Conservation (phyloP, 2,888 invertebrate species). For the Drosophila trichaetosa region DNA sequence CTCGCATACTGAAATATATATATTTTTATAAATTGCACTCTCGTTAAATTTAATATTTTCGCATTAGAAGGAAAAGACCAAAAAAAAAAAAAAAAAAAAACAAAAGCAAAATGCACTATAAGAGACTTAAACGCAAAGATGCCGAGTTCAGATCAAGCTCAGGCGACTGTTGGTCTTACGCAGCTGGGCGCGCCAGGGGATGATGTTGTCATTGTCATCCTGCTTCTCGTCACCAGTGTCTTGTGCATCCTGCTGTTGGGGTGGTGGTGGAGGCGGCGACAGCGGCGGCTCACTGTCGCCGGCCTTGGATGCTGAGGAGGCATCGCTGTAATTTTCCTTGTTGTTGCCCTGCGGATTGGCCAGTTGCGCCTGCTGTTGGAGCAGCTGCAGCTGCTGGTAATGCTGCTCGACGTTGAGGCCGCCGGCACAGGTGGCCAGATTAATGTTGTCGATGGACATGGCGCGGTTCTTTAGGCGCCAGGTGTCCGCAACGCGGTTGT, state of each 20-base stretch:
- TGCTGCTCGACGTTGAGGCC: slow-evolving; percentile 72
- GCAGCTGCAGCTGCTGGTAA: slow-evolving; percentile 83
- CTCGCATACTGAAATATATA: slow-evolving; percentile 18
- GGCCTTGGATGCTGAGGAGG: slow-evolving; percentile 7
- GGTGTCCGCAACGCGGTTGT: slow-evolving; percentile 85
- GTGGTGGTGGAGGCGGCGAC: slow-evolving; percentile 20
- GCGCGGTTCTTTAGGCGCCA: slow-evolving; percentile 86
- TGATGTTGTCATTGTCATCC: slow-evolving; percentile 89
- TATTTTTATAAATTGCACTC: slow-evolving; percentile 60
- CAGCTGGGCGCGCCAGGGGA: slow-evolving; percentile 95
- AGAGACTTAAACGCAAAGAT: slow-evolving; percentile 24
- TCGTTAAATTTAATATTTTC: slow-evolving; percentile 22
- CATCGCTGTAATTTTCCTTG: slow-evolving; percentile 64
- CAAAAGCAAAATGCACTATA: slow-evolving; percentile 60
- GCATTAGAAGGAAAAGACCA: background rate
- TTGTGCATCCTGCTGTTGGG: slow-evolving; percentile 27
- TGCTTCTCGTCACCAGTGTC: slow-evolving; percentile 85
- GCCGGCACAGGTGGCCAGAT: slow-evolving; percentile 83
- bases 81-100: slow-evolving; percentile 31
- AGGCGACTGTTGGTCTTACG: slow-evolving; percentile 96
- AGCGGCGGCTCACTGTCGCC: slow-evolving; percentile 17
- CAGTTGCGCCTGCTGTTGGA: slow-evolving; percentile 58
- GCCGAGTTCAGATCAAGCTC: slow-evolving; percentile 88
- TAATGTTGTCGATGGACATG: slow-evolving; percentile 88
- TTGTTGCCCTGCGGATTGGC: slow-evolving; percentile 75